phyloP scores from a whole-genome alignment of 2,888 invertebrate genomes.

The Andrena chrysosceles region DNA sequence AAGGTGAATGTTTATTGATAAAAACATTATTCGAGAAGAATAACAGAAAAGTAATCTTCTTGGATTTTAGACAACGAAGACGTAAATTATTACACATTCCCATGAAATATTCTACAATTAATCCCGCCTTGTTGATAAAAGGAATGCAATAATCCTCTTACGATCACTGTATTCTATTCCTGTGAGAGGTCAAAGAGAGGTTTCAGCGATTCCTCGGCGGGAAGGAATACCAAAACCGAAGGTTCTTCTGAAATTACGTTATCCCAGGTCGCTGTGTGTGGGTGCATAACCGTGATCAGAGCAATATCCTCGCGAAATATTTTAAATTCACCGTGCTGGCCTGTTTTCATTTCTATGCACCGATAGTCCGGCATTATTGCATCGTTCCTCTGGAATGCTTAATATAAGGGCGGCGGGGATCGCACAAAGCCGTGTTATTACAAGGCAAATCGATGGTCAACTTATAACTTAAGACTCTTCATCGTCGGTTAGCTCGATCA shows the following conservation, averaged over 20 bases:
- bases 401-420: conserved; percentile 77
- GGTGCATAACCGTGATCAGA: conserved; percentile 58
- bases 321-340: conserved; percentile 74
- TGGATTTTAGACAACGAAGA: too few relatives aligned
- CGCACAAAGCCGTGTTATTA: conserved; percentile 80
- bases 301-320: conserved; percentile 73
- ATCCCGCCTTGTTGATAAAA: conserved; percentile 23
- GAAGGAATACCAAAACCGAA: conserved; percentile 62
- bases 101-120: conserved; percentile 31
- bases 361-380: conserved; percentile 81
- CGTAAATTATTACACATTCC: neutral
- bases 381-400: conserved; percentile 82
- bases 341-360: conserved; percentile 79
- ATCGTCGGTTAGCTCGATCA: conserved; percentile 48
- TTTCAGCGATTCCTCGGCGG: conserved; percentile 50
- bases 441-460: conserved; percentile 77
- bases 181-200: conserved; percentile 57
- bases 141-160: conserved; percentile 63
- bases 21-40: too few relatives aligned
- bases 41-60: too few relatives aligned
- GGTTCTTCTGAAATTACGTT: conserved; percentile 65
- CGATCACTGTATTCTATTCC: conserved; percentile 36
- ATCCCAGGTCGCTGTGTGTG: conserved; percentile 12
- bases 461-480: conserved; percentile 75
- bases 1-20: too few relatives aligned